A percentile compares a stretch with the other conserved stretches of the same genome.
Conservation (phyloP, 2,113 vertebrate genomes). For the Elanus axillaris region DNA sequence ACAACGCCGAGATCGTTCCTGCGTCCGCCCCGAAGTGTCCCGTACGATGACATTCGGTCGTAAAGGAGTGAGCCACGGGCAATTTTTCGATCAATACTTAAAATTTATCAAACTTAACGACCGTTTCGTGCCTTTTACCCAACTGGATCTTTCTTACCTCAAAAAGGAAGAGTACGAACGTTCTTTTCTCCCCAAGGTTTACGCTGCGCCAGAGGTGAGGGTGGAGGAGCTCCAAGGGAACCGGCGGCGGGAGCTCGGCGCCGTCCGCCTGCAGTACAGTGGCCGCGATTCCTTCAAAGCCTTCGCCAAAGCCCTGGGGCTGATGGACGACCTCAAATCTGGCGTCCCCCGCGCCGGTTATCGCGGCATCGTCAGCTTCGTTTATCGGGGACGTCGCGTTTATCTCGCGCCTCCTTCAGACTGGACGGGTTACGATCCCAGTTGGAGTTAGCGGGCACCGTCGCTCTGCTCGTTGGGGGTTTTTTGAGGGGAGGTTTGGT, state of each 20-base stretch:
- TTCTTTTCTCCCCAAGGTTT: slow-evolving; percentile 75
- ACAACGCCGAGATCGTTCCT: slow-evolving; percentile 84
- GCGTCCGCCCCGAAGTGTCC: slow-evolving; percentile 88
- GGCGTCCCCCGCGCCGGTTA: slow-evolving; percentile 92
- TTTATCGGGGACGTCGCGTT: slow-evolving; percentile 84
- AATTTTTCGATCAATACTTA: slow-evolving; percentile 95
- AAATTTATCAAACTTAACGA: slow-evolving; percentile 93
- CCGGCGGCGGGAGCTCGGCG: slow-evolving; percentile 60
- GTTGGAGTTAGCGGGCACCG: slow-evolving; percentile 79
- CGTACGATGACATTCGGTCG: slow-evolving; percentile 92
- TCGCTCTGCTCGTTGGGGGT: too few relatives aligned
- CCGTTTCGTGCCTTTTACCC: slow-evolving; percentile 90
- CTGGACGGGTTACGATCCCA: slow-evolving; percentile 87
- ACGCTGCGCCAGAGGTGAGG: slow-evolving; percentile 71
- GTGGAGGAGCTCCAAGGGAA: slow-evolving; percentile 82
- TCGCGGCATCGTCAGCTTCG: slow-evolving; percentile 87
- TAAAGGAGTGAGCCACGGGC: slow-evolving; percentile 93
- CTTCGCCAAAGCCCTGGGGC: slow-evolving; percentile 84
- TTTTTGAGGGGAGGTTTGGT: too few relatives aligned
- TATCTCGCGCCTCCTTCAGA: slow-evolving; percentile 85
- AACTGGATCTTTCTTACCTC: slow-evolving; percentile 84
- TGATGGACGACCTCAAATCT: slow-evolving; percentile 96
- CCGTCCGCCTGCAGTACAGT: slow-evolving; percentile 86
- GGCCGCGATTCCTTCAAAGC: slow-evolving; percentile 89
- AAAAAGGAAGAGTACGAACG: slow-evolving; percentile 77